Evolutionary conservation across 2,797 vertebrate genomes (phyloP).

Genomic region (Distichodus sexfasciatus): DNA sequence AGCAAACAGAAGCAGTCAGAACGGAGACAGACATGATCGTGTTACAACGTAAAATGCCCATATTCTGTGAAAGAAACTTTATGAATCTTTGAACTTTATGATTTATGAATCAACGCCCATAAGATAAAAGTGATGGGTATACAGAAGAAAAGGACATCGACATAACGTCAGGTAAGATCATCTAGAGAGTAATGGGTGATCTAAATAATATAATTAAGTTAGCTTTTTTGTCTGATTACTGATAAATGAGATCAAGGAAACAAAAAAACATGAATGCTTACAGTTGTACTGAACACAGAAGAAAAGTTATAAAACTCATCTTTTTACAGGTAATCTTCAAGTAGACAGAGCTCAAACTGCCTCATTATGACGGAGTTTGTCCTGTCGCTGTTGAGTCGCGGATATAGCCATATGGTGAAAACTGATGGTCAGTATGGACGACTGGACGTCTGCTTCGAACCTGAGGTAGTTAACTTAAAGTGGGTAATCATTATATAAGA

Average conservation of each 20-base stretch:
- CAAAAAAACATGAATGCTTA: neutral
- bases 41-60: conserved; percentile 20
- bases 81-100: no score
- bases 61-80: conserved; percentile 24
- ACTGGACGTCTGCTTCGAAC: conserved; percentile 76
- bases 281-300: no score
- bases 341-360: no score
- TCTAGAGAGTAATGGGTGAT: neutral
- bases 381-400: conserved; percentile 77
- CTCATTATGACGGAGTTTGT: conserved; percentile 65
- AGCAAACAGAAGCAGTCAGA: conserved; percentile 52
- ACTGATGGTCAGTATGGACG: conserved; percentile 66
- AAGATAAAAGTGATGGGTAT: conserved; percentile 1
- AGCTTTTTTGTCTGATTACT: neutral
- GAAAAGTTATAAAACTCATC: neutral
- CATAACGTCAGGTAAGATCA: conserved; percentile 36
- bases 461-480: conserved; percentile 60
- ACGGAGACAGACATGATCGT: conserved; percentile 24
- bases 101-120: neutral
- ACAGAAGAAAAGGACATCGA: conserved; percentile 5
- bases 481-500: neutral
- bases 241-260: neutral
- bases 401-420: conserved; percentile 67
- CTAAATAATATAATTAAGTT: no score
- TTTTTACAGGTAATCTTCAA: conserved; percentile 2